Percentiles rank a stretch among this genome's conserved stretches.
Conservation (phyloP, 2,797 vertebrate genomes). For the Crenuchus spilurus region DNA sequence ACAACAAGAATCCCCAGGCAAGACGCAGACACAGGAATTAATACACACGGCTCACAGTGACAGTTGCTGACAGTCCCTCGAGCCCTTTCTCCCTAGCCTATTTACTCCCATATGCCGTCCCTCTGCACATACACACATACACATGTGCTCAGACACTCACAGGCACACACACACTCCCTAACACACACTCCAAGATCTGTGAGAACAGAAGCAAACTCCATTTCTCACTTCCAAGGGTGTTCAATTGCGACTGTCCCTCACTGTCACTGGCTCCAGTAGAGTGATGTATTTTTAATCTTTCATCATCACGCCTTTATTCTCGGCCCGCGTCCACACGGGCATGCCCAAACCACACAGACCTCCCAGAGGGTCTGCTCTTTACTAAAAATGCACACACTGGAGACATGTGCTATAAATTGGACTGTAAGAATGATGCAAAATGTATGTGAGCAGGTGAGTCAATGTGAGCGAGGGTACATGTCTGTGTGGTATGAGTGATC, state of each 20-base stretch:
- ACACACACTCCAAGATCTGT: constrained; percentile 41
- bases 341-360: constrained; percentile 53
- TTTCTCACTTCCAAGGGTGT: constrained; percentile 83
- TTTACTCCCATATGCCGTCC: constrained; percentile 66
- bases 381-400: constrained; percentile 30
- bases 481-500: constrained; percentile 34
- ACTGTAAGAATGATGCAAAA: not conserved
- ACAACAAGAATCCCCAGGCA: constrained; percentile 62
- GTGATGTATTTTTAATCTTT: constrained; percentile 65
- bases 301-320: constrained; percentile 67
- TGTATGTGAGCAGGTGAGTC: constrained; percentile 44
- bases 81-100: constrained; percentile 63
- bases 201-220: constrained; percentile 73
- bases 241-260: constrained; percentile 77
- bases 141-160: constrained; percentile 25
- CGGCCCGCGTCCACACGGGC: constrained; percentile 60
- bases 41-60: constrained; percentile 72
- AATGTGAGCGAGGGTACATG: constrained; percentile 3
- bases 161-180: not conserved
- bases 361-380: constrained; percentile 38
- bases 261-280: constrained; percentile 66
- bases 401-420: constrained; percentile 27
- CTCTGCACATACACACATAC: constrained; percentile 14
- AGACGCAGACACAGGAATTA: constrained; percentile 70
- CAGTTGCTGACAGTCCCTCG: constrained; percentile 75